Evolutionary conservation across 1,140 invertebrate species (phyloP).

Genomic region (Atta cephalotes): DNA sequence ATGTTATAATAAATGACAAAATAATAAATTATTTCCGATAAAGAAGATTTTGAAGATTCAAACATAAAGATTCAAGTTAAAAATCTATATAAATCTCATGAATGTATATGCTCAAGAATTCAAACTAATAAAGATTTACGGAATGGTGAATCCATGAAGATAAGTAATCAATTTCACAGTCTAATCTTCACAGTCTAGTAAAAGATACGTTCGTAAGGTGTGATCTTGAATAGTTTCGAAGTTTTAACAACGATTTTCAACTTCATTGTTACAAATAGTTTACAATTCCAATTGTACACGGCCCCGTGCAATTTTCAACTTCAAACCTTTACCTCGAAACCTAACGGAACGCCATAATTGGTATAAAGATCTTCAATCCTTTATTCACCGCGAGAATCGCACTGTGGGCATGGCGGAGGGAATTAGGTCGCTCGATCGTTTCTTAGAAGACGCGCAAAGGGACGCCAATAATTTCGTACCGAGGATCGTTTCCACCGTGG

Average conservation of each 20-base stretch:
- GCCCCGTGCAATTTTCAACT: background rate
- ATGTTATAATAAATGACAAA: no score
- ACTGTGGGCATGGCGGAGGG: constrained; percentile 9
- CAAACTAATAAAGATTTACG: background rate
- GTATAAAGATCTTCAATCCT: constrained; percentile 45
- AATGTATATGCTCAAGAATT: background rate
- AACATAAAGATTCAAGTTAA: background rate
- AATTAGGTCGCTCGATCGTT: constrained; percentile 48
- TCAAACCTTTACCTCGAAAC: background rate
- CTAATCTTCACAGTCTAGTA: background rate
- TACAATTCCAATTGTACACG: background rate
- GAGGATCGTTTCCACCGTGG: constrained; percentile 41
- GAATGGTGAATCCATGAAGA: background rate
- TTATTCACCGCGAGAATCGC: constrained; percentile 51
- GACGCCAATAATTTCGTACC: constrained; percentile 62
- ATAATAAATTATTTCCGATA: no score
- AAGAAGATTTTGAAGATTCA: no score
- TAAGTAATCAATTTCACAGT: background rate
- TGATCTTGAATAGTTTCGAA: background rate
- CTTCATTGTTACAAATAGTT: background rate
- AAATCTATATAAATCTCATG: background rate
- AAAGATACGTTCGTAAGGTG: background rate
- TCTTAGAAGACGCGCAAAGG: constrained; percentile 60
- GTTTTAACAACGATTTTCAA: no score
- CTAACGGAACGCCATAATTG: constrained; percentile 55